Conservation (phyloP, 2,888 invertebrate species). For the Labia minor region DNA sequence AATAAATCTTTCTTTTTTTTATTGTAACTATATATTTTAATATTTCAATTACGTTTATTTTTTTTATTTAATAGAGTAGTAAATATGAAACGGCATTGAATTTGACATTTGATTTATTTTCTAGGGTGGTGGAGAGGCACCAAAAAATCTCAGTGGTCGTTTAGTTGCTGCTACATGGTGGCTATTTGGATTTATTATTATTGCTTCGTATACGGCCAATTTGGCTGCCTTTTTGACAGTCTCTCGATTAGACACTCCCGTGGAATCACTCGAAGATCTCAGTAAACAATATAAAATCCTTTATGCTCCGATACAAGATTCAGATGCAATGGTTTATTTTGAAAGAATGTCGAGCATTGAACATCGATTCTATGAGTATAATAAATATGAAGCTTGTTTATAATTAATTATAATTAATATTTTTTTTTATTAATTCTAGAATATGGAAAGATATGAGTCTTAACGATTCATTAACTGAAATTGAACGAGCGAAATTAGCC, state of each 20-base stretch:
- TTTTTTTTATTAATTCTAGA: conserved; percentile 38
- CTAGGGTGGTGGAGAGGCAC: conserved; percentile 89
- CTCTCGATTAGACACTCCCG: conserved; percentile 81
- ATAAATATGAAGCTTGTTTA: too few species aligned
- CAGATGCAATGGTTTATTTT: conserved; percentile 87
- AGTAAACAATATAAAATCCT: conserved; percentile 93
- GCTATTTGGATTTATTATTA: conserved; percentile 97
- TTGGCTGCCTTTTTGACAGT: conserved; percentile 94
- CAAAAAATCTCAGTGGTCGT: conserved; percentile 89
- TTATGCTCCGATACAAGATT: conserved; percentile 82
- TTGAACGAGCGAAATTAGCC: conserved; percentile 84
- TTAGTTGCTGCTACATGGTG: conserved; percentile 97
- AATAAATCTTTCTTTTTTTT: too few species aligned
- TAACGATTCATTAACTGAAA: conserved; percentile 80
- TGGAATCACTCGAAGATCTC: conserved; percentile 86
- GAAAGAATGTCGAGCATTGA: conserved; percentile 93
- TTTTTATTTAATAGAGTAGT: too few species aligned
- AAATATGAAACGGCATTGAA: too few species aligned
- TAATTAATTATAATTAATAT: conserved; percentile 8
- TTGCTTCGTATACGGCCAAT: conserved; percentile 97
- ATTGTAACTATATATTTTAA: too few species aligned
- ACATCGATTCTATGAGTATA: conserved; percentile 84
- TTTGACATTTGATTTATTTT: too few species aligned
- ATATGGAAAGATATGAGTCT: conserved; percentile 98
- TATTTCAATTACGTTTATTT: too few species aligned